A percentile compares a stretch with the other conserved stretches of the same genome.
Evolutionary conservation across 1,140 invertebrate species (phyloP).

Genomic region (Anastrepha obliqua): DNA sequence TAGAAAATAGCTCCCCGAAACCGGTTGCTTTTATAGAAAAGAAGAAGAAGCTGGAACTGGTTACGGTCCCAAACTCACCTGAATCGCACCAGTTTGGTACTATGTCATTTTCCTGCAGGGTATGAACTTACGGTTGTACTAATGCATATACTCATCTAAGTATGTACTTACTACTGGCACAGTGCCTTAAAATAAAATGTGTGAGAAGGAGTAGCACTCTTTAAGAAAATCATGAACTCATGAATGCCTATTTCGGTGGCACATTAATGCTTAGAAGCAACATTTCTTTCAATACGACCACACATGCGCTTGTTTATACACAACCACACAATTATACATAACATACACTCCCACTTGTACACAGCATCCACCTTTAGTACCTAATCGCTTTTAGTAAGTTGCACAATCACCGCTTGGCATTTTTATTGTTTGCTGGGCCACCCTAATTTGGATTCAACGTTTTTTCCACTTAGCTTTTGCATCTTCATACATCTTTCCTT

Average conservation of each 20-base stretch:
- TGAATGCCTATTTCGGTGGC: neutral
- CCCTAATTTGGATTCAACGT: constrained; percentile 3
- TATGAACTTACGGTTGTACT: too few relatives aligned
- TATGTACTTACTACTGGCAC: too few relatives aligned
- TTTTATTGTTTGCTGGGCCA: neutral
- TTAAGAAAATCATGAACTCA: neutral
- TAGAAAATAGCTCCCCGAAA: too few relatives aligned
- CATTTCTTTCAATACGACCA: too few relatives aligned
- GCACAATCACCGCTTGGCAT: constrained; percentile 6
- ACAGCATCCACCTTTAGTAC: neutral
- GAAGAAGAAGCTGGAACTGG: too few relatives aligned
- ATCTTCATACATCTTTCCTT: neutral
- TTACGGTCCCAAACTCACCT: too few relatives aligned
- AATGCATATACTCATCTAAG: too few relatives aligned
- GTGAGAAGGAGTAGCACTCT: neutral
- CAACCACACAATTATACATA: neutral
- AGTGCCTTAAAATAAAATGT: too few relatives aligned
- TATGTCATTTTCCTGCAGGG: too few relatives aligned
- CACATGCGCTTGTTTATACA: neutral
- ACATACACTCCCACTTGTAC: neutral
- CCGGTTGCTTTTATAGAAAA: too few relatives aligned
- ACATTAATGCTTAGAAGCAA: too few relatives aligned
- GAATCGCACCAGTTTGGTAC: too few relatives aligned
- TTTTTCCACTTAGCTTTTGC: neutral
- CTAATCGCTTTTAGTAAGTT: neutral